Evolutionary conservation across 2,113 vertebrate species (phyloP).

Genomic region (Hydropotes inermis): DNA sequence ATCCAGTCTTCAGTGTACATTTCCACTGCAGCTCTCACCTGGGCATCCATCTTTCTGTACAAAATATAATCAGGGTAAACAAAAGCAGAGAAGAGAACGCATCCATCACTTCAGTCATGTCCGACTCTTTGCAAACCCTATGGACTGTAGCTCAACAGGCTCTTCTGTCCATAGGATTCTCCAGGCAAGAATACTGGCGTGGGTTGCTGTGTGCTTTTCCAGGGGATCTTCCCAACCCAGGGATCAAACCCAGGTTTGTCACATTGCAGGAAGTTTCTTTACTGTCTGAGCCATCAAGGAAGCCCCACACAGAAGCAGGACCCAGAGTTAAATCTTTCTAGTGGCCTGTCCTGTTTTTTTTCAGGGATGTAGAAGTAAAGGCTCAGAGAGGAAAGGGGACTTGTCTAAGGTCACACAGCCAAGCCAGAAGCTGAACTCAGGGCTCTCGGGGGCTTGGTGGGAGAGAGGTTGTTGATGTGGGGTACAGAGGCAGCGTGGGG

Average conservation of each 20-base stretch:
- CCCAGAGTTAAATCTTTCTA: fast-evolving
- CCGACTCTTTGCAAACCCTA: not conserved
- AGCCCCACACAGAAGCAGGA: not conserved
- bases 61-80: not conserved
- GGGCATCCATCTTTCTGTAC: constrained; percentile 87
- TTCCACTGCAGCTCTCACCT: constrained; percentile 88
- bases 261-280: not conserved
- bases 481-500: not conserved
- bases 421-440: not conserved
- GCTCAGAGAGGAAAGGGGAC: not conserved
- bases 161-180: not conserved
- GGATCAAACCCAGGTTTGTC: not conserved
- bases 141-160: not conserved
- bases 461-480: not conserved
- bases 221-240: not conserved
- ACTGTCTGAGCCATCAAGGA: not conserved
- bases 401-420: not conserved
- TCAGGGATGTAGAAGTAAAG: not conserved
- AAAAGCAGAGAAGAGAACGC: not conserved
- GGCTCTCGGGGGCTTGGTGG: not conserved
- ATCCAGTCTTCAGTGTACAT: constrained; percentile 94
- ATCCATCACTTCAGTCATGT: not conserved
- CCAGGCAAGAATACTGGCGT: not conserved
- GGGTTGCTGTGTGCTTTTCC: not conserved
- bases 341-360: not conserved